A percentile compares a stretch with the other conserved stretches of the same genome.
Conservation (phyloP, 1,140 invertebrate genomes). For the Nasonia giraulti region DNA sequence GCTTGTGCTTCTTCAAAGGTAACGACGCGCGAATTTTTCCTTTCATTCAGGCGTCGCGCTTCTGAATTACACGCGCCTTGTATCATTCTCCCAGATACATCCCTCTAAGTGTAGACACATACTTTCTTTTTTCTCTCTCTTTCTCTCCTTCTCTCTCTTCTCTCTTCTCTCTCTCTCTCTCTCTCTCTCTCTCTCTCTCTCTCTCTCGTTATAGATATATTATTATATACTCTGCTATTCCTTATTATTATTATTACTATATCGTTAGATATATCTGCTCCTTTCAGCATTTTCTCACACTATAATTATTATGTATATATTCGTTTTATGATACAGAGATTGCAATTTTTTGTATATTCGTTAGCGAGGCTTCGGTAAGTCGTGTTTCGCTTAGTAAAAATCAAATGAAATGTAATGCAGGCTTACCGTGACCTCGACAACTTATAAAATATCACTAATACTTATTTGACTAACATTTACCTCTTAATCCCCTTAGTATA, state of each 20-base stretch:
- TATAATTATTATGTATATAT: constrained; percentile 29
- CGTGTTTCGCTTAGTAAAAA: neutral
- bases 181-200: neutral
- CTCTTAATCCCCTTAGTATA: neutral
- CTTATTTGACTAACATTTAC: neutral
- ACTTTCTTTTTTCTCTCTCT: neutral
- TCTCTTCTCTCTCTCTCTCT: neutral
- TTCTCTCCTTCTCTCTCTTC: neutral
- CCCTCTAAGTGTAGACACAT: neutral
- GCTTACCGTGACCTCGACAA: neutral
- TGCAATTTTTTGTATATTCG: constrained; percentile 29
- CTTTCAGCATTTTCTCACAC: constrained; percentile 35
- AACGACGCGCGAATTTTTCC: neutral
- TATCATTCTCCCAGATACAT: neutral
- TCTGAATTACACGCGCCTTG: constrained; percentile 6
- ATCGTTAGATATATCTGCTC: constrained; percentile 29
- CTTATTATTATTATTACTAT: constrained; percentile 25
- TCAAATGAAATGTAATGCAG: neutral
- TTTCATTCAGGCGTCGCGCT: neutral
- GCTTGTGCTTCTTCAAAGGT: neutral
- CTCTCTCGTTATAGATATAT: neutral
- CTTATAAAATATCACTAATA: neutral
- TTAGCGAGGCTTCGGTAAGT: constrained; percentile 21
- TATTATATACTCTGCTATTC: constrained; percentile 1
- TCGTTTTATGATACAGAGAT: neutral